Evolutionary conservation across 2,113 vertebrate genomes (phyloP).

Genomic region (Acanthisitta chloris): DNA sequence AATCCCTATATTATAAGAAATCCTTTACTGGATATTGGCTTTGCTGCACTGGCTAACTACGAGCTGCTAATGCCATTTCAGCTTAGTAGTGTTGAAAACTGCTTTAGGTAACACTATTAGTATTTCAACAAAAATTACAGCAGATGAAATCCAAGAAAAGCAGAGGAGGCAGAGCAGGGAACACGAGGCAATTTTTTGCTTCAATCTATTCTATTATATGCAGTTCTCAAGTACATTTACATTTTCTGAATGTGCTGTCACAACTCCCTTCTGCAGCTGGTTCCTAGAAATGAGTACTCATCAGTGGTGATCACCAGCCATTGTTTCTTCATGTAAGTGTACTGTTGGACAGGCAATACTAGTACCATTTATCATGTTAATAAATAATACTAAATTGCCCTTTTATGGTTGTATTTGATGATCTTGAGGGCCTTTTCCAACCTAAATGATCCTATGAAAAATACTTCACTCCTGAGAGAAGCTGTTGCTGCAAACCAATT

Average conservation of each 20-base stretch:
- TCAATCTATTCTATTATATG: background rate
- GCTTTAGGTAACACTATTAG: background rate
- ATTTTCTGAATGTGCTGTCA: background rate
- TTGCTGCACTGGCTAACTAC: background rate
- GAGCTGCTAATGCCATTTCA: slow-evolving; percentile 8
- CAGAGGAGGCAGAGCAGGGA: background rate
- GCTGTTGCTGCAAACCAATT: background rate
- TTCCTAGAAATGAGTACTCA: slow-evolving; percentile 15
- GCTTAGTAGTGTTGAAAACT: background rate
- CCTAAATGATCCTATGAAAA: background rate
- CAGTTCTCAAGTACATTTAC: background rate
- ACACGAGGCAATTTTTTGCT: background rate
- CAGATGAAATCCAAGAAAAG: background rate
- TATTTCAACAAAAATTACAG: slow-evolving; percentile 10
- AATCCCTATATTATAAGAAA: background rate
- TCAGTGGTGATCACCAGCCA: background rate
- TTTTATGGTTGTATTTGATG: background rate
- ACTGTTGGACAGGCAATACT: background rate
- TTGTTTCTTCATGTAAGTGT: background rate
- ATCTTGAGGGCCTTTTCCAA: background rate
- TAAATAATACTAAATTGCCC: background rate
- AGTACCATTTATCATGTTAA: background rate
- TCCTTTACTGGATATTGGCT: background rate
- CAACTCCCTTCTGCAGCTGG: background rate
- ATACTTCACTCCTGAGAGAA: background rate